phyloP scores from a whole-genome alignment of 2,113 vertebrate genomes.

The Rhinichthys klamathensis region DNA sequence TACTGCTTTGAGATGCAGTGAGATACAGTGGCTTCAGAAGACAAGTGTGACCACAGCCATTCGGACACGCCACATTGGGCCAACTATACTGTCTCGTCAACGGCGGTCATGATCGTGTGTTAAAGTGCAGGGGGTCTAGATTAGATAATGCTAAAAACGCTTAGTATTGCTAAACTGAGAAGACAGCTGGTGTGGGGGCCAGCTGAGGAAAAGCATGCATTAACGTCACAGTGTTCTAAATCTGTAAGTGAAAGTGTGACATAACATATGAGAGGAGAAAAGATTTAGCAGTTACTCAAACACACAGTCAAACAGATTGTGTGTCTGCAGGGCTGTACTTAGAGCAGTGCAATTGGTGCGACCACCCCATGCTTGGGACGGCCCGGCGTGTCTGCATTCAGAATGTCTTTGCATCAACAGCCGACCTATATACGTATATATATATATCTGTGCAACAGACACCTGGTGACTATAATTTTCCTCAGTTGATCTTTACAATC shows the following conservation, averaged over 20 bases:
- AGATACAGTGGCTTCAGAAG: slow-evolving; percentile 36
- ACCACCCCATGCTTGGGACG: no score
- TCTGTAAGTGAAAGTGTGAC: slow-evolving; percentile 26
- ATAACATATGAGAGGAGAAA: slow-evolving; percentile 13
- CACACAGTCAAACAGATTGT: background rate
- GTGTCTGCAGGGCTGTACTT: no score
- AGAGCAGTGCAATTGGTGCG: no score
- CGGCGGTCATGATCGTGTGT: slow-evolving; percentile 33
- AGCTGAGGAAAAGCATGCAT: slow-evolving; percentile 37
- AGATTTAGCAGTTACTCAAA: background rate
- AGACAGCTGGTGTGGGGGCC: slow-evolving; percentile 40
- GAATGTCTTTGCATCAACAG: slow-evolving; percentile 18
- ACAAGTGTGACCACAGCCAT: slow-evolving; percentile 44
- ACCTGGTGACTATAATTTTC: slow-evolving; percentile 34
- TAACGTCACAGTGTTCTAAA: slow-evolving; percentile 32
- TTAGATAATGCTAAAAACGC: slow-evolving; percentile 48
- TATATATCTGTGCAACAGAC: slow-evolving; percentile 32
- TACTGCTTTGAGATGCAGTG: slow-evolving; percentile 40
- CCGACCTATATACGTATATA: slow-evolving; percentile 8
- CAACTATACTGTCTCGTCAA: slow-evolving; percentile 29
- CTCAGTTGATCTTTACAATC: slow-evolving; percentile 44
- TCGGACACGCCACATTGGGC: slow-evolving; percentile 34
- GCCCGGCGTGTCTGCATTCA: background rate
- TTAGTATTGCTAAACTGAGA: slow-evolving; percentile 37
- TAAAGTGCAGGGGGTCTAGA: slow-evolving; percentile 33